A percentile compares a stretch with the other conserved stretches of the same genome.
Conservation (phyloP, 2,113 vertebrate species). For the Dromaius novaehollandiae region DNA sequence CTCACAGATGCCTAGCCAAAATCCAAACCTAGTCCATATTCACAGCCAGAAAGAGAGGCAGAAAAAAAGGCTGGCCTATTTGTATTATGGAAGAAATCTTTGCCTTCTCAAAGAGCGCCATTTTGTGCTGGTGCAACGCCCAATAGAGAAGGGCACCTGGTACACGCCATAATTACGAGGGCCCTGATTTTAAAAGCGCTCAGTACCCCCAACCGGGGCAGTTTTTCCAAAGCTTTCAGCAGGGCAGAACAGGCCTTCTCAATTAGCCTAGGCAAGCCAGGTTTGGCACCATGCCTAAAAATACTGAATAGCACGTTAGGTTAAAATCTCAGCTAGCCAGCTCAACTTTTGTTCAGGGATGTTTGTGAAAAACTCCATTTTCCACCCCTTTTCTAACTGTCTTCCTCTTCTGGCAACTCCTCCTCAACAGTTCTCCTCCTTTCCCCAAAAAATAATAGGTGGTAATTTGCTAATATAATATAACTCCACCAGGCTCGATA, state of each 20-base stretch:
- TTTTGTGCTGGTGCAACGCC: background rate
- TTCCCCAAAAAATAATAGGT: rapidly evolving
- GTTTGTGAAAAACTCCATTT: background rate
- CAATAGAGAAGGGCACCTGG: rapidly evolving
- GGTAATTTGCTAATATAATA: background rate
- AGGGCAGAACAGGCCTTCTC: background rate
- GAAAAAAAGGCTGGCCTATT: background rate
- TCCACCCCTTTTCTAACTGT: background rate
- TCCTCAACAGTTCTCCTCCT: background rate
- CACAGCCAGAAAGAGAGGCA: background rate
- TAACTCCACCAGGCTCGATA: background rate
- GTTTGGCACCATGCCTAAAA: rapidly evolving
- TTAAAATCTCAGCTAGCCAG: background rate
- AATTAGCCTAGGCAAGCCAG: background rate
- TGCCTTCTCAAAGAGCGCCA: background rate
- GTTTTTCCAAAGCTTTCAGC: background rate
- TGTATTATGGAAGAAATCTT: background rate
- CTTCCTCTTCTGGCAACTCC: background rate
- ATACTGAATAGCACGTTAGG: rapidly evolving
- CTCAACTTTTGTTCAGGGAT: background rate
- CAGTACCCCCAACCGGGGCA: background rate
- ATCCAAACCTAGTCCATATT: background rate
- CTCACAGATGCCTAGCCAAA: background rate
- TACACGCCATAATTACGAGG: background rate
- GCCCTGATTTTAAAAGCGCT: background rate